Base-by-base conservation (phyloP, 2,888 invertebrate species). In the Noctua janthina region DNA sequence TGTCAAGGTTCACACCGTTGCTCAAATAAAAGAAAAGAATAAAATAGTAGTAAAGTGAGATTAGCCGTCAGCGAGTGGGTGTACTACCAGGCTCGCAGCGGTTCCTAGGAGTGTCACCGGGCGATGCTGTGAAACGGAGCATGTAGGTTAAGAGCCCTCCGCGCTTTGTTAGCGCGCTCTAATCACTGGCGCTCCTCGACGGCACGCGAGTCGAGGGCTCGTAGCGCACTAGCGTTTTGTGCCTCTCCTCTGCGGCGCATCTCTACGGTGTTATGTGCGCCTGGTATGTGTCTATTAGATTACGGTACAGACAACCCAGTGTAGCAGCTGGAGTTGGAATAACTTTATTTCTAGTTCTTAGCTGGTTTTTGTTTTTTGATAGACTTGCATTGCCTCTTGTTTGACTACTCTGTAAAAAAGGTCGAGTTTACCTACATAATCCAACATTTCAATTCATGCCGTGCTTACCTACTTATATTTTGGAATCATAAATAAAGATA, bases 131-230 rank as follows among this genome's bases (percentile, higher is more conserved):
- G 96, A 95, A 96, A 95, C 96, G 95, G 95, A 96, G 96, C 96
- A 96, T 97, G 94, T 97, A 95, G 96, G 96, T 97, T 96, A 96
- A 97, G 96, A 87, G 95, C 93, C 91, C 96, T 96, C 85, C 80
- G 93, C 94, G 94, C 96, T 97, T 97, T 96, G 96, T 96, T 96
- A 97, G 96, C 95, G 95, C 94, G 96, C 96, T 95, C 96, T 97
- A 96, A 97, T 97, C 96, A 97, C 96, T 95, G 95, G 93, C 95
- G 94, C 94, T 92, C 92, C 96, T 96, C 93, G 91, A 95, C 94
- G 92, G 90, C 94, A 94, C 94, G 94, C 94, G 94, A 93, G 92
- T 95, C 90, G 90, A 96, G 96, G 91, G 95, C 93, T 94, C 95
- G 93, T 93, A 94, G 94, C 92, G 94, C 94, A 95, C 94, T 95